A percentile compares a stretch with the other conserved stretches of the same genome.
Conservation (phyloP, 2,888 invertebrate species). For the Keiferia lycopersicella region DNA sequence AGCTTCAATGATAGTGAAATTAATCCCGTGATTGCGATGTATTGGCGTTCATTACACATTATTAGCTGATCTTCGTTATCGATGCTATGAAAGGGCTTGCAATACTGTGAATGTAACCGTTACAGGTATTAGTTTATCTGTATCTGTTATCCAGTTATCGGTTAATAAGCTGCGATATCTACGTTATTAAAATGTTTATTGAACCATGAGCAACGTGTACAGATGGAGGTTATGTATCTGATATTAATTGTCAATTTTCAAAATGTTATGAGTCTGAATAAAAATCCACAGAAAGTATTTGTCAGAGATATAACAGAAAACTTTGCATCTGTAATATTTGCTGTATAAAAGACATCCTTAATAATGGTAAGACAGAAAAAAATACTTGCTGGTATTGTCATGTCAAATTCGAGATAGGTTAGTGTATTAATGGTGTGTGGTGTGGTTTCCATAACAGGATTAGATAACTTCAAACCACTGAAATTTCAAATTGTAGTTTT, state of each 20-base stretch:
- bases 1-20: neutral
- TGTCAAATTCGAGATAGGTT: too few relatives aligned
- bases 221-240: constrained; percentile 28
- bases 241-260: constrained; percentile 23
- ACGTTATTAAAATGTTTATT: constrained; percentile 50
- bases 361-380: too few relatives aligned
- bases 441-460: too few relatives aligned
- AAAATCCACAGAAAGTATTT: neutral
- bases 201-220: constrained; percentile 38
- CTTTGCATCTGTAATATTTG: too few relatives aligned
- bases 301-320: too few relatives aligned
- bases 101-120: constrained; percentile 26
- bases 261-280: neutral
- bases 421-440: too few relatives aligned
- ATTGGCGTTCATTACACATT: constrained; percentile 43
- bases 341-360: too few relatives aligned
- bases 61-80: constrained; percentile 48
- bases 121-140: constrained; percentile 41
- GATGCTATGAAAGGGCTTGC: constrained; percentile 26
- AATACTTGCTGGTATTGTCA: too few relatives aligned
- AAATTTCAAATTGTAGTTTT: too few relatives aligned
- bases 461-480: too few relatives aligned
- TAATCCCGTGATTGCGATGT: neutral
- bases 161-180: constrained; percentile 44
- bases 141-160: constrained; percentile 43